Percentiles rank a stretch among this genome's conserved stretches.
Evolutionary conservation across 2,113 vertebrate genomes (phyloP).

Genomic region (Mungos mungo): DNA sequence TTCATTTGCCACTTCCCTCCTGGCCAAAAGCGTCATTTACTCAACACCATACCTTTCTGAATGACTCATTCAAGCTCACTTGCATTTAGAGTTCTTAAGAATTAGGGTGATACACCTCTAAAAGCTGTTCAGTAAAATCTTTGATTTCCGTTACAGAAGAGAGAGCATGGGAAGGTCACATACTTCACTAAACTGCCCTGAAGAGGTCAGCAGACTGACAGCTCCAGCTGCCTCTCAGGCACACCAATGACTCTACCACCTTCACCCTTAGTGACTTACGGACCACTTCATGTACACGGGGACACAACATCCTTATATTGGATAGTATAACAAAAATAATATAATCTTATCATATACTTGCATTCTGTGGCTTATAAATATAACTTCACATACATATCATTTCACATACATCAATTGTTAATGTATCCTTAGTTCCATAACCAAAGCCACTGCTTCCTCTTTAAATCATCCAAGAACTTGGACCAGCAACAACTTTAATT

Average conservation of each 20-base stretch:
- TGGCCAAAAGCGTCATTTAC: neutral
- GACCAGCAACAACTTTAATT: neutral
- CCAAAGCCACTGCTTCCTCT: neutral
- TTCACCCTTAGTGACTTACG: neutral
- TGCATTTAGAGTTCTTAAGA: neutral
- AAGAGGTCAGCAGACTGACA: neutral
- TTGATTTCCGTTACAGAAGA: neutral
- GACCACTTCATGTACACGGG: neutral
- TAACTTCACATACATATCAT: neutral
- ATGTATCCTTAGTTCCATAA: neutral
- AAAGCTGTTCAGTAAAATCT: neutral
- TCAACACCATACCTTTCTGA: neutral
- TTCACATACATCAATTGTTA: neutral
- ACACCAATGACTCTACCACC: neutral
- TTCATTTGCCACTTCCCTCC: neutral
- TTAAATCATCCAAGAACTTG: neutral
- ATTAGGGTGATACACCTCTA: conserved; percentile 7
- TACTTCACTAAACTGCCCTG: neutral
- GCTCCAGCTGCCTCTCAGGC: neutral
- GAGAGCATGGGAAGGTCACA: neutral
- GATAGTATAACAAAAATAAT: neutral
- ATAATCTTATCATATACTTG: neutral
- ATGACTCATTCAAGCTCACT: neutral
- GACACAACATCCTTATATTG: conserved; percentile 28
- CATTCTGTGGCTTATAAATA: neutral